Evolutionary conservation across 2,888 invertebrate species (phyloP), one percentile per base, ranked within the genome.

Genomic region (Tryphoninae sp.): DNA sequence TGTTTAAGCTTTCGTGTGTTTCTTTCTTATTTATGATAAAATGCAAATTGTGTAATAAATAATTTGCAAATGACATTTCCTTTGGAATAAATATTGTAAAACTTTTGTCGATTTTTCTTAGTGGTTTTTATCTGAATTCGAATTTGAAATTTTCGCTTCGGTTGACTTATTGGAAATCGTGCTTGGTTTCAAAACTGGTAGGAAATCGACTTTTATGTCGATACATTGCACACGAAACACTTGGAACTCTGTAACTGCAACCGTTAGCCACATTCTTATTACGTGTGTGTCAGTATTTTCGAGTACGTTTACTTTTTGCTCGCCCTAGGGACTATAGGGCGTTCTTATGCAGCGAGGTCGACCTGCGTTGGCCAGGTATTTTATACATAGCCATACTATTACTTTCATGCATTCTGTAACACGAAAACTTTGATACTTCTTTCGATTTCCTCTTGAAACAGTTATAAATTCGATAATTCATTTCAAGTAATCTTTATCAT

Each of bases 131-230:
- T 51, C 67, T 42, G 61, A 58, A 9, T 3, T 62, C 4, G n/a
- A 62, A 16, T 61, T 22, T 23, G 11, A 49, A 64, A 51, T 62
- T 59, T 55, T 72, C 19, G 55, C 59, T 58, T n/a, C n/a, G 81
- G 82, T 72, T 80, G 80, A 84, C 87, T 88, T 86, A 87, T 87
- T 87, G 87, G 86, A 86, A 87, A 87, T 84, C 83, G 83, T 69
- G 53, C 69, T 73, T 67, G 58, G 73, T 61, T 73, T 51, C 40
- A 73, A 51, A 78, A 78, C 42, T 19, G 33, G 23, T 2, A 23
- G 49, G 19, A 51, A 58, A 16, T 68, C 68, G 67, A 11, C 71
- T 49, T 9, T 22, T 11, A 71, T 64, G 59, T n/a, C 42, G 58
- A 23, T 72, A 72, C 65, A 49, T 58, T 72, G 64, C 58, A 22